Conservation (phyloP, 2,797 vertebrate species). For the Leptatherina wallacei region DNA sequence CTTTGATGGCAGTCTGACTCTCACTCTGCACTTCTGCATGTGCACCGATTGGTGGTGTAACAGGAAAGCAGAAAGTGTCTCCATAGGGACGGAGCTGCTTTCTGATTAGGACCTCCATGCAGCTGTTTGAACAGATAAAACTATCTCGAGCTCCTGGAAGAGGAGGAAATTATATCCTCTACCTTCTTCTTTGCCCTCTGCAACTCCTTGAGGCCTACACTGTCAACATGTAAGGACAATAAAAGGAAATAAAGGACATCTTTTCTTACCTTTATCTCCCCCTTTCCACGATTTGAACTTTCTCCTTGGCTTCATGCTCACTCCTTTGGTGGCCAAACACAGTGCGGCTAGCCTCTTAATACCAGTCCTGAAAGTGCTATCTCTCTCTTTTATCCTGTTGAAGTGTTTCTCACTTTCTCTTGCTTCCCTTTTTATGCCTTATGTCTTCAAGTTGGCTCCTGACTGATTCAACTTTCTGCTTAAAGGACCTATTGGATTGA, state of each 20-base stretch:
- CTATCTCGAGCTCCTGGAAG: constrained; percentile 61
- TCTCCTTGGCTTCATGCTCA: constrained; percentile 7
- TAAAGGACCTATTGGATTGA: not conserved
- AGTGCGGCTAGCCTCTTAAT: constrained; percentile 29
- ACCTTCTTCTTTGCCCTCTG: constrained; percentile 12
- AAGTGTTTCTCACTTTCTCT: constrained; percentile 38
- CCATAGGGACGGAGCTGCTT: constrained; percentile 47
- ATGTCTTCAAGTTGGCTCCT: constrained; percentile 23
- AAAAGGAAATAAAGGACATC: constrained; percentile 55
- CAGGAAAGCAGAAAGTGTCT: constrained; percentile 41
- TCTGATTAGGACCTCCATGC: constrained; percentile 61
- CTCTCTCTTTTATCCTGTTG: constrained; percentile 36
- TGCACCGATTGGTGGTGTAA: constrained; percentile 49
- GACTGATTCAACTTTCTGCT: constrained; percentile 3
- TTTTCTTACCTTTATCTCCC: constrained; percentile 53
- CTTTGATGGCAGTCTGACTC: constrained; percentile 18
- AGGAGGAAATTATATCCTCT: constrained; percentile 62
- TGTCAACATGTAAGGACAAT: constrained; percentile 48
- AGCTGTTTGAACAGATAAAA: constrained; percentile 70
- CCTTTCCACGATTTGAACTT: constrained; percentile 39
- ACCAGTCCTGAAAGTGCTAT: constrained; percentile 39
- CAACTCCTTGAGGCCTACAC: not conserved
- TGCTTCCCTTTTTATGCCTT: constrained; percentile 16
- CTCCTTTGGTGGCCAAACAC: constrained; percentile 28
- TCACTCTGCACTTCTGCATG: constrained; percentile 40